Percentiles rank a stretch among this genome's conserved stretches.
Evolutionary conservation across 2,113 vertebrate species (phyloP).

Genomic region (Vicugna pacos): DNA sequence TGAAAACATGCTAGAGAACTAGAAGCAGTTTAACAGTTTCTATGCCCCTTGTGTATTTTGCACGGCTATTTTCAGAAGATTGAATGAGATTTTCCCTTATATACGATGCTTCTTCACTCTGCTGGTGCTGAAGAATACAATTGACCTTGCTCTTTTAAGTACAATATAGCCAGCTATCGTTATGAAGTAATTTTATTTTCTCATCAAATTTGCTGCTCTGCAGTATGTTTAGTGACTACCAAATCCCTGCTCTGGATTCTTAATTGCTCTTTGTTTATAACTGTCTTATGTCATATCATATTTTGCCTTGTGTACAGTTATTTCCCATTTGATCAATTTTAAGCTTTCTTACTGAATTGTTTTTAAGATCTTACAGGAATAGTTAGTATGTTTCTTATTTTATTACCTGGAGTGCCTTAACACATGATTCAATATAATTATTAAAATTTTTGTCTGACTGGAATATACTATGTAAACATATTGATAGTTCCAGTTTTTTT

Average conservation of each 20-base stretch:
- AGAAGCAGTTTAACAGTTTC: not conserved
- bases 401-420: not conserved
- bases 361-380: not conserved
- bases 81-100: not conserved
- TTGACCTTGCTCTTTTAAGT: not conserved
- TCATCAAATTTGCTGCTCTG: not conserved
- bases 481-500: not conserved
- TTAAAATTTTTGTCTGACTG: not conserved
- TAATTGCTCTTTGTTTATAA: not conserved
- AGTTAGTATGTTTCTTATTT: not conserved
- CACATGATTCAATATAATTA: not conserved
- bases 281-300: not conserved
- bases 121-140: not conserved
- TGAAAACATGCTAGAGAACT: not conserved
- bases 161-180: not conserved
- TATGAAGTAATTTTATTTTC: not conserved
- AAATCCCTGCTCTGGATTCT: not conserved
- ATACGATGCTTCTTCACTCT: not conserved
- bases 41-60: not conserved
- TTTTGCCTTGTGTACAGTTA: not conserved
- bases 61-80: not conserved
- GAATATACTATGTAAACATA: not conserved
- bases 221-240: not conserved
- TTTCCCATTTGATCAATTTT: not conserved
- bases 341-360: not conserved